Conservation (phyloP, 2,797 vertebrate genomes). For the Tokudaia tokunoshimensis region DNA sequence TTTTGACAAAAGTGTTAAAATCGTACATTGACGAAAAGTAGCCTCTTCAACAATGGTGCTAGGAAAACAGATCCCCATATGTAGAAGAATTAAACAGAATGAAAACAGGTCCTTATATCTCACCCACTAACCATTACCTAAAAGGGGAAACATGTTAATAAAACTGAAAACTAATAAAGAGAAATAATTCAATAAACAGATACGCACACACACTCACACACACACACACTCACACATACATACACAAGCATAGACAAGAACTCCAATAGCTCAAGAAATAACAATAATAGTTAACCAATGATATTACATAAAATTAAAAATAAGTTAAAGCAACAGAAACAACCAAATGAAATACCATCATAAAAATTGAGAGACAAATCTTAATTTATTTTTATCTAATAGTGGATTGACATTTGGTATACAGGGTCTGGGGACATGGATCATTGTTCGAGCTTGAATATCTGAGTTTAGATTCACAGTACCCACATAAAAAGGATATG, state of each 20-base stretch:
- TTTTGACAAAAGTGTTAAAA: background rate
- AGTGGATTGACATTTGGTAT: background rate
- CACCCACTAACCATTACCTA: background rate
- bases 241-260: background rate
- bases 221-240: too few species aligned
- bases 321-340: background rate
- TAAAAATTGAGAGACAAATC: background rate
- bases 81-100: background rate
- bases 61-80: background rate
- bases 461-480: background rate
- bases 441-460: background rate
- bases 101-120: background rate
- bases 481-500: background rate
- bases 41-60: background rate
- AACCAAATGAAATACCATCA: background rate
- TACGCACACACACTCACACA: background rate
- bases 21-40: background rate
- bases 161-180: background rate
- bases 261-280: background rate
- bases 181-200: background rate
- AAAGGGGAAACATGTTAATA: background rate
- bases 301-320: background rate
- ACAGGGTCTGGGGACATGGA: fast-evolving
- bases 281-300: background rate
- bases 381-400: background rate